phyloP scores from a whole-genome alignment of 2,888 invertebrate species.

The Drosophila ezoana region DNA sequence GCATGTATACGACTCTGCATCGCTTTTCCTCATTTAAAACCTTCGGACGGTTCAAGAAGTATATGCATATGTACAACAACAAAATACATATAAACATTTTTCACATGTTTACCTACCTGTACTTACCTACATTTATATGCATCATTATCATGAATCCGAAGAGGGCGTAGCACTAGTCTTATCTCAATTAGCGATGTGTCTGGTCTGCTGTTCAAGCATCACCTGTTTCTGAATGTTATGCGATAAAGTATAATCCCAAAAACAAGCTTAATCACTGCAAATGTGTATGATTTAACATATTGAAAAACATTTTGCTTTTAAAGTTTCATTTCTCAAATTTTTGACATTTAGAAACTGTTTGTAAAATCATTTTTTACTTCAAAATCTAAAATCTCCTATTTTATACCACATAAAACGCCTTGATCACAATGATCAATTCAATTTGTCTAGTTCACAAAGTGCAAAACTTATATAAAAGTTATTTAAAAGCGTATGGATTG shows the following conservation, averaged over 20 bases:
- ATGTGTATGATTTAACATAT: neutral
- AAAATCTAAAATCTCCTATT: too few relatives aligned
- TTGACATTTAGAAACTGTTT: too few relatives aligned
- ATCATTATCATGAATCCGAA: constrained; percentile 14
- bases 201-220: constrained; percentile 17
- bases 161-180: constrained; percentile 18
- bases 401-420: too few relatives aligned
- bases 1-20: constrained; percentile 43
- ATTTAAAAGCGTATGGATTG: neutral
- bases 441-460: neutral
- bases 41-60: constrained; percentile 48
- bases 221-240: constrained; percentile 29
- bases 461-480: neutral
- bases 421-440: neutral
- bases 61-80: neutral
- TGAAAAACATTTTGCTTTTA: neutral
- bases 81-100: neutral
- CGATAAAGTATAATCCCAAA: neutral
- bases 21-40: constrained; percentile 35
- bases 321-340: neutral
- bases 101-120: neutral
- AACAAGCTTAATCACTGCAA: neutral
- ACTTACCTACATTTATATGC: neutral
- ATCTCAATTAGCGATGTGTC: constrained; percentile 12
- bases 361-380: too few relatives aligned